Conservation (phyloP, 2,797 vertebrate species). For the Cephalopachus bancanus region DNA sequence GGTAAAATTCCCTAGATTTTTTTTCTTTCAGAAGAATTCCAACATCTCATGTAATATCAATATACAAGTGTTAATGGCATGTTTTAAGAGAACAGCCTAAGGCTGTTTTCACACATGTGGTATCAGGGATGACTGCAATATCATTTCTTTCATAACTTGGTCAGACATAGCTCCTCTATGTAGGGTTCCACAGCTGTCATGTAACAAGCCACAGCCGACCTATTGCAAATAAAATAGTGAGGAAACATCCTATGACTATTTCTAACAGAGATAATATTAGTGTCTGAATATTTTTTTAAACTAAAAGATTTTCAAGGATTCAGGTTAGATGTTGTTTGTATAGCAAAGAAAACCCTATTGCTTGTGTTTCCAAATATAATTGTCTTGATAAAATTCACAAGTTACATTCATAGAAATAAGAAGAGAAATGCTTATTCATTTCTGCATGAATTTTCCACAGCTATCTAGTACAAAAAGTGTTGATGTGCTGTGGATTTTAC, state of each 20-base stretch:
- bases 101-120: slow-evolving; percentile 39
- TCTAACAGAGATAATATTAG: not conserved
- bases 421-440: slow-evolving; percentile 3
- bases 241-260: not conserved
- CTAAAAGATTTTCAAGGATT: not conserved
- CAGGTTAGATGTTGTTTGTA: not conserved
- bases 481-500: not conserved
- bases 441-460: not conserved
- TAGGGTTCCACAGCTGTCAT: not conserved
- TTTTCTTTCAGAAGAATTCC: slow-evolving; percentile 45
- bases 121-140: not conserved
- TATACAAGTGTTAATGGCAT: slow-evolving; percentile 48
- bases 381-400: slow-evolving; percentile 23
- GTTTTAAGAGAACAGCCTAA: not conserved
- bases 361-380: not conserved
- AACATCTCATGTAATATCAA: slow-evolving; percentile 30
- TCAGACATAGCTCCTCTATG: not conserved
- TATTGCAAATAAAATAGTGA: not conserved
- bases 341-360: not conserved
- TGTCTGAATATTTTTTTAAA: not conserved
- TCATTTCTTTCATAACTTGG: slow-evolving; percentile 23
- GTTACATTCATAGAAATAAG: not conserved
- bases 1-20: not conserved
- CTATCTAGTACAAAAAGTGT: not conserved
- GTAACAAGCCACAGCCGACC: not conserved